Conservation (phyloP, 2,888 invertebrate genomes). For the Scrobipalpa atriplicella region DNA sequence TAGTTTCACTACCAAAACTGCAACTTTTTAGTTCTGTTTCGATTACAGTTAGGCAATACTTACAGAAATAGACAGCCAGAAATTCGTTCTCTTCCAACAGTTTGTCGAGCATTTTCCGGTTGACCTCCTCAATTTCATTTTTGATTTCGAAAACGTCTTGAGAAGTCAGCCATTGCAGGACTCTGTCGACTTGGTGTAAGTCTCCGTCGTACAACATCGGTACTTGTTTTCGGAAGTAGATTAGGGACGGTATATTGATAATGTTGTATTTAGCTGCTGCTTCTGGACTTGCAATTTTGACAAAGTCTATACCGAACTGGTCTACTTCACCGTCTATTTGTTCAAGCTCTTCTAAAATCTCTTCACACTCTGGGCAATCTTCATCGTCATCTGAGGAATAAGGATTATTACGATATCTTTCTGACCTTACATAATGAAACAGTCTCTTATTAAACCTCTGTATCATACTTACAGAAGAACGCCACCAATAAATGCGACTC, state of each 20-base stretch:
- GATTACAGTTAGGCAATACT: slow-evolving; percentile 63
- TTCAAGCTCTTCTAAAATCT: slow-evolving; percentile 94
- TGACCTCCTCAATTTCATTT: slow-evolving; percentile 98
- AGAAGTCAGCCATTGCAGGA: slow-evolving; percentile 94
- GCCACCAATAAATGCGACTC: slow-evolving; percentile 95
- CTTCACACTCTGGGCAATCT: slow-evolving; percentile 95
- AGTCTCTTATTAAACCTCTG: not conserved
- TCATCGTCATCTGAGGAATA: slow-evolving; percentile 86
- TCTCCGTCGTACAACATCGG: slow-evolving; percentile 96
- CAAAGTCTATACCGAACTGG: slow-evolving; percentile 96
- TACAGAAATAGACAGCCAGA: slow-evolving; percentile 97
- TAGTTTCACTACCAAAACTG: not conserved
- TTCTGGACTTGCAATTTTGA: slow-evolving; percentile 92
- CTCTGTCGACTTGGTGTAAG: slow-evolving; percentile 91
- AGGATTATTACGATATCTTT: slow-evolving; percentile 1
- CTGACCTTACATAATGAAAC: not conserved
- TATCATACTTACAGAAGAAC: slow-evolving; percentile 89
- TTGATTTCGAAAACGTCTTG: slow-evolving; percentile 97
- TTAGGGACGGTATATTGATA: slow-evolving; percentile 91
- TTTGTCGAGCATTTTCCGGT: slow-evolving; percentile 98
- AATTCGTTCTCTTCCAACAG: slow-evolving; percentile 97
- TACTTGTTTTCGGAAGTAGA: slow-evolving; percentile 92
- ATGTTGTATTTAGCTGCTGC: slow-evolving; percentile 92
- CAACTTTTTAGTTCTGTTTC: not conserved
- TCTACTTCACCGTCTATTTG: slow-evolving; percentile 98